Base-by-base conservation (phyloP, 1,140 invertebrate species). In the Pogonomyrmex californicus region DNA sequence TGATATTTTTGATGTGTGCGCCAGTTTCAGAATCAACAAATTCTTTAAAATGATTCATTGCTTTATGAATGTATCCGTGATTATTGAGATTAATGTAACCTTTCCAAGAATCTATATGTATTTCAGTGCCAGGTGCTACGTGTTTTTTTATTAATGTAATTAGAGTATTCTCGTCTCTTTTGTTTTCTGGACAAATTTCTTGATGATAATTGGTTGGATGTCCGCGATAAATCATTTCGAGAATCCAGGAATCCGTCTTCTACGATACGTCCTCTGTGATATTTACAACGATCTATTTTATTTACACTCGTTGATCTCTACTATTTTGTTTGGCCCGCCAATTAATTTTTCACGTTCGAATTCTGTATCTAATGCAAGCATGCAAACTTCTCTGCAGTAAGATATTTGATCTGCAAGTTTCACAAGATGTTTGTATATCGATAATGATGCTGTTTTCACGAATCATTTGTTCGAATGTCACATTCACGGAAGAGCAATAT, bases 241-340 rank as follows among this genome's bases (percentile, higher is more conserved):
- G 33, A 36, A 63, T 63, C 60, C 60, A 63, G 1, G 33, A 63
- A 4, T 12, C 60, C 10, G 23, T 23, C 0, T 23, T 63, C 60
- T 12, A 63, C 60, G 14, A 63, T 33, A 36, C 60, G 60, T 36
- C 60, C 60, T 10, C 33, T 7, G 10, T 63, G 1, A 12, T 63
- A 63, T 12, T 63, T 63, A 2, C 60, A 9, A 14, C 60, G 60
- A 36, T 30, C 33, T 10, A 63, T 63, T 10, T 63, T 63, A 63
- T 10, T 63, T 63, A 63, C 60, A 63, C 33, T 63, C 60, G 33
- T 63, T 30, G 14, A 63, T 63, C 36, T 63, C 60, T 36, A 63
- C 30, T 0, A 63, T 36, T 63, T 63, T 23, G 23, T 23, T 23
- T 23, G 23, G 23, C 23, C 23, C 33, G 14, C 60, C 33, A 23